Evolutionary conservation across 2,797 vertebrate species (phyloP).

Genomic region (Atherinosoma microstoma): DNA sequence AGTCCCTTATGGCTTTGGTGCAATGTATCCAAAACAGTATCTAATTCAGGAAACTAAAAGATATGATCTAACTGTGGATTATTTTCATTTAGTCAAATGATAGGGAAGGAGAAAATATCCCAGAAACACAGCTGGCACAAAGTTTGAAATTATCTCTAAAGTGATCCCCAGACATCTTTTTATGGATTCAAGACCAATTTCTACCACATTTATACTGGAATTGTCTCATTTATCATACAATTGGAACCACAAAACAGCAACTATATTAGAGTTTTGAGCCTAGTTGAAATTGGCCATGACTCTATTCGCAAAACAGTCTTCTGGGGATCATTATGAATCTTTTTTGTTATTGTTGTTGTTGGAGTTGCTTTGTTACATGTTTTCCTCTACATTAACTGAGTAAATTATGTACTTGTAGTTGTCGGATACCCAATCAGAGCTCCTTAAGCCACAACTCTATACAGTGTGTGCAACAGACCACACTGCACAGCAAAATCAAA

Average conservation of each 20-base stretch:
- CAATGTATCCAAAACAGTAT: neutral
- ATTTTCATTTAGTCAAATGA: conserved; percentile 9
- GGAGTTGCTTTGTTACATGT: conserved; percentile 5
- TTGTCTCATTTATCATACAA: neutral
- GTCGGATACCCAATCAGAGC: conserved; percentile 16
- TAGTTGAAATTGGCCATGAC: neutral
- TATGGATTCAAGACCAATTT: conserved; percentile 10
- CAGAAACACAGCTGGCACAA: conserved; percentile 3
- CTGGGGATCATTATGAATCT: neutral
- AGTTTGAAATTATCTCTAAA: neutral
- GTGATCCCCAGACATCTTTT: neutral
- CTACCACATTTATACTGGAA: neutral
- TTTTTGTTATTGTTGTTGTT: neutral
- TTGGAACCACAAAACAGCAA: neutral
- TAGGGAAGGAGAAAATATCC: conserved; percentile 3
- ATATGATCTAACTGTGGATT: neutral
- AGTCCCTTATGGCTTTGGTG: neutral
- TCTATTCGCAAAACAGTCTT: conserved; percentile 8
- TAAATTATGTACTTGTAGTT: conserved; percentile 9
- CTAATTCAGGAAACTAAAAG: conserved; percentile 1
- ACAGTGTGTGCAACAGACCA: conserved; percentile 4
- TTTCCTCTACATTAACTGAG: conserved; percentile 9
- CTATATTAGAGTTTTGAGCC: neutral
- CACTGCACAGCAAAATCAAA: neutral
- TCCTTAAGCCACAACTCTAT: conserved; percentile 15